Evolutionary conservation across 2,888 invertebrate genomes (phyloP), one percentile per base, ranked within the genome.

Genomic region (Napeogenes inachia): DNA sequence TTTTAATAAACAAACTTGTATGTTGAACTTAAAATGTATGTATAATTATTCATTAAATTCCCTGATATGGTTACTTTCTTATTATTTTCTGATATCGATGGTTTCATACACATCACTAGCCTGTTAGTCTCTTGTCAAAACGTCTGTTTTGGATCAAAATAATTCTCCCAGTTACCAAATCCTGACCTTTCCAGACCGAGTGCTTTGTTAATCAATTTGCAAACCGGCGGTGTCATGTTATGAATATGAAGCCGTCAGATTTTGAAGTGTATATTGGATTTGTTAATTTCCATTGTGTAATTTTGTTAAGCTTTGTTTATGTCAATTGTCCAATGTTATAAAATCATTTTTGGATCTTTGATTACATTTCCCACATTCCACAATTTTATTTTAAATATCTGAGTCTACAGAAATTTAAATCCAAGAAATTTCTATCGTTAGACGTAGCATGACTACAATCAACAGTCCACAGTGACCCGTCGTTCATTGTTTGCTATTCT

Each of bases 131-230:
- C 71, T 73, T 73, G 75, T 77, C 76, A 76, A 72, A 75, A 75
- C 63, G 70, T 63, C 72, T 70, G 71, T 73, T 74, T 71, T 76
- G 79, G 81, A 87, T 84, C 82, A 80, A 84, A 87, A 87, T 83
- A 87, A 88, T 88, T 87, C 85, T 86, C 76, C 73, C 73, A 73
- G 76, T 83, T 84, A 81, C 81, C 78, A 79, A 73, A 80, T 80
- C 77, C 61, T 74, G 73, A 80, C 81, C 81, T 80, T 82, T 81
- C 75, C 71, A 73, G 74, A 75, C 73, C 70, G 70, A 66, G 60
- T 64, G 66, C 73, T 67, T 71, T 76, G 74, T 83, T 87, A 85
- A 87, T 88, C 82, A 88, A 88, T 89, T 88, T 85, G 78, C 79
- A 68, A 74, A 73, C 75, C 76, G 77, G 79, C 78, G 76, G 73